Evolutionary conservation across 37 sponge, comb jelly and placozoan genomes (phyloP), one percentile per base, ranked within the genome.

Genomic region (Theonella swinhoei): DNA sequence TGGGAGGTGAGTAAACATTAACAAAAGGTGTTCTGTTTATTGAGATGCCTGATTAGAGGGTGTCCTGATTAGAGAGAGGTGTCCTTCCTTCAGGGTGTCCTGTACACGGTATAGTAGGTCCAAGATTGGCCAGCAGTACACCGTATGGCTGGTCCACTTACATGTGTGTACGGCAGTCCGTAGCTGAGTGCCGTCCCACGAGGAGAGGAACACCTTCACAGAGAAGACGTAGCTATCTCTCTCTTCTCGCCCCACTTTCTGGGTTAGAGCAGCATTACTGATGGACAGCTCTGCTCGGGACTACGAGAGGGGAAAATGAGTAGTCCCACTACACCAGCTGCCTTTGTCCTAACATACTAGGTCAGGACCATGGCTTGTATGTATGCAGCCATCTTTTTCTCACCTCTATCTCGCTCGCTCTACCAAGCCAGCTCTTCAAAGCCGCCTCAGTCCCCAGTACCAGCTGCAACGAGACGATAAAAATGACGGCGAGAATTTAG

Each of bases 201-300:
- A 37, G 2, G 62, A 34, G 25, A 87, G 76, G 67, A 87, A 91
- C 32, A 91, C 70, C 64, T 91, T 91, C 34, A 91, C 63, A 77
- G 78, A 23, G 88, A 77, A 86, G 43, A 65, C 30, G 42, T 62
- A 41, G 36, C 68, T 72, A 0, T 39, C 4, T 42, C 77, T 19
- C 54, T 82, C 83, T 3, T 77, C 74, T 32, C 24, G 38, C 9
- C 30, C 26, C 29, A 88, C 62, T 38, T 30, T 69, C 65, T 77
- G 72, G 42, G 43, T n/a, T 24, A 88, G 73, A 11, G 77, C 83
- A 39, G 72, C 19, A 62, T 82, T 82, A 38, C 78, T 38, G 20
- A 84, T 65, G n/a, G 76, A 61, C 54, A 70, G 43, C 34, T 68
- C 33, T 28, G 69, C 1, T 33, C 33, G 20, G 33, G 69, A 28